Evolutionary conservation across 2,113 vertebrate species (phyloP), one percentile per base, ranked within the genome.

Genomic region (Abramis brama): DNA sequence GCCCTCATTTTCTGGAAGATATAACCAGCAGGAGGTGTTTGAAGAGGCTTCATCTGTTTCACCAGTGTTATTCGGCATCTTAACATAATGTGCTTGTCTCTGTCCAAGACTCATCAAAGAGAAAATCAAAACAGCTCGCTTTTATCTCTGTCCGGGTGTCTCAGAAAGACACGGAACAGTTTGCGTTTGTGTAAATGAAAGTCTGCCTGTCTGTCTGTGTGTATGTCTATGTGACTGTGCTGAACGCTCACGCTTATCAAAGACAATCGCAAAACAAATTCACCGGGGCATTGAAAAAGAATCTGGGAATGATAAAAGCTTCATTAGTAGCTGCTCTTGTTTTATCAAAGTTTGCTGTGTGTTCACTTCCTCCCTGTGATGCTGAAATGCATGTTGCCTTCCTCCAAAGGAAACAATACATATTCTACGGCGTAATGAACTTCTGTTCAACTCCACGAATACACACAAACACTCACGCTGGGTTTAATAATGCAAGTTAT

Each of bases 271-370:
- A 62, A 27, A 43, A 43, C 30, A 60, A 70, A 43, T 85, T 70
- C 33, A 83, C 50, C 70, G 15, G 87, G 85, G 81, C 86, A 36
- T 39, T 7, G 82, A 82, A 87, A 88, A 89, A 47, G 12, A 83
- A 91, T 88, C 78, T 55, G 75, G 30, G n/a, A 86, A 89, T 90
- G 86, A 82, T 93, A 91, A 92, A 90, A 84, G 86, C 85, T 86
- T 92, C 82, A 92, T 91, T 89, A 90, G 89, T 90, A 80, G 88
- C 87, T 89, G 81, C 85, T 68, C 77, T 84, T 80, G 77, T 90
- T 85, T 89, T 90, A 91, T 93, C 89, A 91, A 92, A 89, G 87
- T 78, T 15, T 27, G 73, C 36, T 36, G 36, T 83, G 36, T 85
- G 86, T 86, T 86, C 66, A 83, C 60, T 82, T 84, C 71, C 36